Percentiles rank a stretch among this genome's conserved stretches.
phyloP scores from a whole-genome alignment of 2,888 invertebrate species.

The Dilophus febrilis region DNA sequence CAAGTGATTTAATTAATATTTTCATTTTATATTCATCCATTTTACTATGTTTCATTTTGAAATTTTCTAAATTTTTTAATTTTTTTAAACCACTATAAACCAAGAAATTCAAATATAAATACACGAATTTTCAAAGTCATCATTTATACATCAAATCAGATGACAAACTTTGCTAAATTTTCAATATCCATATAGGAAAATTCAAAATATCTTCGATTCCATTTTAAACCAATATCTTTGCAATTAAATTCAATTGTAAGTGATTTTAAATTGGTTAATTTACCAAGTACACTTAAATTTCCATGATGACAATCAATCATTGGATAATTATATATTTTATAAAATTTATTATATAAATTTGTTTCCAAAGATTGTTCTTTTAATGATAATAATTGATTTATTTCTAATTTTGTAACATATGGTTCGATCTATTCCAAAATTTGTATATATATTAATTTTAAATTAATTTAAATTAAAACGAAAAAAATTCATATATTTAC shows the following conservation, averaged over 20 bases:
- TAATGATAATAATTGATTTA: constrained; percentile 5
- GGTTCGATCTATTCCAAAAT: not conserved
- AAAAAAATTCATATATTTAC: no score
- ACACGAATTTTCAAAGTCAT: no score
- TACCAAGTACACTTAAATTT: constrained; percentile 2
- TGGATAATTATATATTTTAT: constrained; percentile 4
- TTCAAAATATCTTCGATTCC: constrained; percentile 1
- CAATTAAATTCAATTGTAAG: constrained; percentile 3
- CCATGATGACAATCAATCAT: constrained; percentile 7
- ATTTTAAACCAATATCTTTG: constrained; percentile 2
- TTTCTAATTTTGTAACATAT: constrained; percentile 3
- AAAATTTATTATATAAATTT: not conserved
- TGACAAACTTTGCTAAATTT: no score
- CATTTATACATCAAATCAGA: no score
- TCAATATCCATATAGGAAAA: not conserved
- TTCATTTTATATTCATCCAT: constrained; percentile 7
- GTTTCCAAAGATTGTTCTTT: not conserved
- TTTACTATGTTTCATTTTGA: constrained; percentile 5
- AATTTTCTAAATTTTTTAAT: constrained; percentile 1
- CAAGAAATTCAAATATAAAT: no score
- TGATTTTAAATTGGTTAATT: constrained; percentile 3
- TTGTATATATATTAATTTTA: no score
- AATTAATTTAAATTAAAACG: no score
- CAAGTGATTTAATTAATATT: constrained; percentile 3
- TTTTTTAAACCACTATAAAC: constrained; percentile 4